Percentiles rank a stretch among this genome's conserved stretches.
Conservation (phyloP, 2,888 invertebrate species). For the Sarcophaga subvicina region DNA sequence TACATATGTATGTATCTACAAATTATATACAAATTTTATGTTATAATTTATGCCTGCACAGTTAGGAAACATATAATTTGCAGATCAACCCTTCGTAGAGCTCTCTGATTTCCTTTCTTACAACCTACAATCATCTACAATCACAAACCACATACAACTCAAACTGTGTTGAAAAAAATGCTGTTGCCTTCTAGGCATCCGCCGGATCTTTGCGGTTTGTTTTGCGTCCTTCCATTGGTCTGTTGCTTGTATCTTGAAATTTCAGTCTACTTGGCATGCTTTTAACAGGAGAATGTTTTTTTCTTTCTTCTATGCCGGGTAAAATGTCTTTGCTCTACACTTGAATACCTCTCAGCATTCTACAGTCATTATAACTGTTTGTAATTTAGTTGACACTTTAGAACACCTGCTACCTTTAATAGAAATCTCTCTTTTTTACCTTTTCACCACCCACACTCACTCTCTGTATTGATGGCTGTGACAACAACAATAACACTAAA, state of each 20-base stretch:
- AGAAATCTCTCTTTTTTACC: conserved; percentile 44
- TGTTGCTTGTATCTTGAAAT: background rate
- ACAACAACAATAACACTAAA: background rate
- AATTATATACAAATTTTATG: background rate
- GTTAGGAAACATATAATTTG: background rate
- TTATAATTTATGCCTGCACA: conserved; percentile 8
- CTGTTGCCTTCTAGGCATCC: background rate
- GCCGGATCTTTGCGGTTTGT: conserved; percentile 14
- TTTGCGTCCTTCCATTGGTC: background rate
- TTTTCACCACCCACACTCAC: conserved; percentile 6
- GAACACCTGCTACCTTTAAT: conserved; percentile 67
- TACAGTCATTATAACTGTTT: conserved; percentile 39
- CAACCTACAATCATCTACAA: background rate
- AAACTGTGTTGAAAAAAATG: conserved; percentile 10
- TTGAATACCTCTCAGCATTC: background rate
- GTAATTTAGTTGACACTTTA: conserved; percentile 66
- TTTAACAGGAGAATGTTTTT: background rate
- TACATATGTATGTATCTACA: background rate
- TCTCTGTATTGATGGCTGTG: background rate
- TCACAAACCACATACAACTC: background rate
- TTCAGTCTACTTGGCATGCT: background rate
- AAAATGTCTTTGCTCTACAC: conserved; percentile 15
- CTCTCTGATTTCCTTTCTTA: background rate
- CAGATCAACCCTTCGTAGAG: background rate
- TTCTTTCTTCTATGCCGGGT: background rate